Base-by-base conservation (phyloP, 2,888 invertebrate genomes). In the Coleophora flavipennella region DNA sequence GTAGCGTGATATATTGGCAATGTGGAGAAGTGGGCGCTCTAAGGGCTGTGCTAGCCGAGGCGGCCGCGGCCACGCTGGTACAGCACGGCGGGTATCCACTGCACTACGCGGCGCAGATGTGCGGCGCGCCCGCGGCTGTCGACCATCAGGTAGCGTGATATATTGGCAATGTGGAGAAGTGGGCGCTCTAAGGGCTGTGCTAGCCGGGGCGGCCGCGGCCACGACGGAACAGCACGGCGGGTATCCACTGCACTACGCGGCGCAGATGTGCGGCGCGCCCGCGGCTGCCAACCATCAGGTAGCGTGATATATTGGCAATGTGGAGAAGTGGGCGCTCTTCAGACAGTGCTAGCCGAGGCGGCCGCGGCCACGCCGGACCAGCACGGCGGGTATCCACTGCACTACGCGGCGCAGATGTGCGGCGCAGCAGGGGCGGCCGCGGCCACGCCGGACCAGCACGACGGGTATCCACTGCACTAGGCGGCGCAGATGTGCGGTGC, bases 101-200 rank as follows among this genome's bases (percentile, higher is more conserved):
- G 40, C 99, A 99, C 76, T 98, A 99, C 76, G 97, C 98, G 0
- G 97, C 98, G 10, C 97, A 99, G 78, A 96, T 98, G 91, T 96
- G 96, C 64, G 96, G 95, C 1, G 92, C 93, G 13, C 91, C 89
- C 13, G 90, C 91, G 32, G 89, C 88, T 48, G 87, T 87, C 32
- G 88, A 83, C 48, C 86, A 66, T 62, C 85, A 70, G 83, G 86
- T 75, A 50, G 13, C 6, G n/a, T n/a, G n/a, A n/a, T n/a, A n/a
- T n/a, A n/a, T n/a, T n/a, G n/a, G n/a, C n/a, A n/a, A n/a, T 97
- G 97, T 64, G 97, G 97, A 0, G 97, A 97, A 20, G 90, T 94
- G 35, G 95, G 95, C 45, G 93, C 96, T 12, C 80, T 97, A 47
- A 90, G 96, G 32, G 88, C 95, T 1, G 91, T 97, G 33, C 77